Conservation (phyloP, 2,113 vertebrate species). For the Corythoichthys intestinalis region DNA sequence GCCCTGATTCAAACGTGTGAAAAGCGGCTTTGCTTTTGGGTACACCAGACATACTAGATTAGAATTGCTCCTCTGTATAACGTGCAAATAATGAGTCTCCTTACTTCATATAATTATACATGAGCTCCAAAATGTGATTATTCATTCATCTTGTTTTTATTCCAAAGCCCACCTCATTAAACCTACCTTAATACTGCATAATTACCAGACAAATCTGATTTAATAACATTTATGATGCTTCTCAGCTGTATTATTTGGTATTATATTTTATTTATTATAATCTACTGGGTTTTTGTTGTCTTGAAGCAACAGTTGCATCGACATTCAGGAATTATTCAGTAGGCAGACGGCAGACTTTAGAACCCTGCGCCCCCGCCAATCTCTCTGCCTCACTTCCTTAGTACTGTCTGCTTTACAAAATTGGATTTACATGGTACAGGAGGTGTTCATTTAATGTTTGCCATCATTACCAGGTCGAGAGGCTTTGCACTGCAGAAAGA, state of each 20-base stretch:
- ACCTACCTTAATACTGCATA: background rate
- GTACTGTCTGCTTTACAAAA: background rate
- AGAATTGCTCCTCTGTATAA: background rate
- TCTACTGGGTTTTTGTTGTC: background rate
- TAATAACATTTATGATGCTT: background rate
- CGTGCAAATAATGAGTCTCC: constrained; percentile 3
- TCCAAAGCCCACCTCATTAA: constrained; percentile 4
- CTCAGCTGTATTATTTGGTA: background rate
- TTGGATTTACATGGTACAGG: background rate
- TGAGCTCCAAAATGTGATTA: background rate
- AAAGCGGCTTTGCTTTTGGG: constrained; percentile 24
- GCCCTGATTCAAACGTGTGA: constrained; percentile 35
- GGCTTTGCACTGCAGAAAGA: background rate
- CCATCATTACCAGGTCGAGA: background rate
- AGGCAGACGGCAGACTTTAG: constrained; percentile 5
- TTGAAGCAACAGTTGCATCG: constrained; percentile 5
- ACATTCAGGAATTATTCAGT: constrained; percentile 1
- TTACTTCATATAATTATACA: constrained; percentile 2
- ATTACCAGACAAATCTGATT: background rate
- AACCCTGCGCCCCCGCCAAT: background rate
- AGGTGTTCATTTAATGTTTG: background rate
- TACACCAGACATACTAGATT: constrained; percentile 13
- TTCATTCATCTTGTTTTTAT: constrained; percentile 7
- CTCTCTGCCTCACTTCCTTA: background rate
- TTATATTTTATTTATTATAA: background rate